Conservation (phyloP, 2,797 vertebrate species). For the Anolis apletophallus region DNA sequence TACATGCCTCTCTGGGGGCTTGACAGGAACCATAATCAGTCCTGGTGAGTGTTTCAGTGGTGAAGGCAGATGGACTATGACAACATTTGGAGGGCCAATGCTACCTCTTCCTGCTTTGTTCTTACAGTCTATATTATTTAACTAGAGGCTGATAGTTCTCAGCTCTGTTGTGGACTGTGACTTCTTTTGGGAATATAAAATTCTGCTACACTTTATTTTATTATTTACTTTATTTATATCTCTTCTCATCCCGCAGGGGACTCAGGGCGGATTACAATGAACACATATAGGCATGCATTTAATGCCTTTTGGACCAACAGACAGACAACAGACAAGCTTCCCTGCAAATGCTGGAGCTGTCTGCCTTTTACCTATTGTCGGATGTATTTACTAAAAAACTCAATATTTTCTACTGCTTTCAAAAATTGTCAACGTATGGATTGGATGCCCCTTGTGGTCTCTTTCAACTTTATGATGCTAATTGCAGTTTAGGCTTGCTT, state of each 20-base stretch:
- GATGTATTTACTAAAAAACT: not conserved
- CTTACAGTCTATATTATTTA: not conserved
- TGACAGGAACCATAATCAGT: too few relatives aligned
- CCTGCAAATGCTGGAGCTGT: not conserved
- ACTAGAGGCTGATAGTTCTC: not conserved
- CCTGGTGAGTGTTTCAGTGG: not conserved
- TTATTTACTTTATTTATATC: too few relatives aligned
- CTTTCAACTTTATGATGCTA: too few relatives aligned
- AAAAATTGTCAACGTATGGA: too few relatives aligned
- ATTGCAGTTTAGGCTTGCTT: not conserved
- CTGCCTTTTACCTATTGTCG: not conserved
- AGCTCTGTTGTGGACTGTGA: not conserved
- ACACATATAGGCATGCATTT: too few relatives aligned
- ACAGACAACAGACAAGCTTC: too few relatives aligned
- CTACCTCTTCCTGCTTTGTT: not conserved
- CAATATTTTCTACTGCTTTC: not conserved
- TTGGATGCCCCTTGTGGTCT: too few relatives aligned
- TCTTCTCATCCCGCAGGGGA: too few relatives aligned
- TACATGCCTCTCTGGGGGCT: too few relatives aligned
- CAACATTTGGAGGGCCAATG: not conserved
- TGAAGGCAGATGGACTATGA: not conserved
- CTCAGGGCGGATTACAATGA: too few relatives aligned
- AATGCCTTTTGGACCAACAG: too few relatives aligned
- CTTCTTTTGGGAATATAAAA: not conserved
- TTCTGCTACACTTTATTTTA: not conserved